These are phyloP conservation scores for Cossypha polioptera DNA, from an alignment of 2,797 vertebrate genomes.

Conservation along the genomic window DNA sequence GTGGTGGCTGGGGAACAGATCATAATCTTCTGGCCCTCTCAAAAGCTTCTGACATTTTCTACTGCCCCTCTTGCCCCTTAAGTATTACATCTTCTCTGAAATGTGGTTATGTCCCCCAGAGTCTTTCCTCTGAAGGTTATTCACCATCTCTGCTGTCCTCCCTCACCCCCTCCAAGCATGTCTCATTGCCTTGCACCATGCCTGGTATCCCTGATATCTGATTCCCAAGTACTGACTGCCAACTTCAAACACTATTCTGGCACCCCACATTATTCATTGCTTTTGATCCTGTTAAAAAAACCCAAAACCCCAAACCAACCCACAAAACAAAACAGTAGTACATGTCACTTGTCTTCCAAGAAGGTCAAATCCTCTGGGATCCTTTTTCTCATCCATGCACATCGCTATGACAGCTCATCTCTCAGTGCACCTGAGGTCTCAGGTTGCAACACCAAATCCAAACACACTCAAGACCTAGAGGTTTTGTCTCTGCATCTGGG, in stretches of 20 bases:
- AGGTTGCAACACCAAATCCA: not conserved
- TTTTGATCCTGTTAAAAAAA: not conserved
- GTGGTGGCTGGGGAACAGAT: not conserved
- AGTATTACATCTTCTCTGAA: not conserved
- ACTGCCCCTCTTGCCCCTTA: not conserved
- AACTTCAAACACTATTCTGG: not conserved
- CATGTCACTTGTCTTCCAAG: not conserved
- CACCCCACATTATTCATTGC: not conserved
- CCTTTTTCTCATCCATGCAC: not conserved
- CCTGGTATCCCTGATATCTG: not conserved
- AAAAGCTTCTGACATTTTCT: constrained; percentile 29
- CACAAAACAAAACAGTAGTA: not conserved
- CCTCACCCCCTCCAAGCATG: not conserved
- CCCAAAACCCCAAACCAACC: not conserved
- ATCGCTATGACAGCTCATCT: not conserved
- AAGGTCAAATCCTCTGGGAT: not conserved
- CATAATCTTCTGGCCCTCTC: not conserved
- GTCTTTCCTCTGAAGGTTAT: not conserved
- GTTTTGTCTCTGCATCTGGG: not conserved
- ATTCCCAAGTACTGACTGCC: not conserved
- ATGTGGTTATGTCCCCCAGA: not conserved
- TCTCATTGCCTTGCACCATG: not conserved
- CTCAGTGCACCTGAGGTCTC: not conserved
- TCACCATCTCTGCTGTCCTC: not conserved
- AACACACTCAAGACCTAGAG: not conserved